Conservation (phyloP, 2,113 vertebrate species). For the Rhineura floridana region DNA sequence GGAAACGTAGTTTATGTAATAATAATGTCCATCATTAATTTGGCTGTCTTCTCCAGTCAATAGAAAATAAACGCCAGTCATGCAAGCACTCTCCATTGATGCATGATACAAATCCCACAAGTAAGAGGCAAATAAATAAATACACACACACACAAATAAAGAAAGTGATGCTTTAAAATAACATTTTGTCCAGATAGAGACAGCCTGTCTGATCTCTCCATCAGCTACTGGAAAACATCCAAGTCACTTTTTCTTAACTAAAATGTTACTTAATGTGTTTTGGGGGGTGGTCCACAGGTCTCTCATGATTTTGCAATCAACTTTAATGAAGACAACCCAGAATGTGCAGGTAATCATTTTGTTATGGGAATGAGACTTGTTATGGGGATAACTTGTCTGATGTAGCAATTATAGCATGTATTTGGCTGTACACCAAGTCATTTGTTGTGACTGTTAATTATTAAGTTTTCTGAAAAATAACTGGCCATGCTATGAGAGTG, state of each 20-base stretch:
- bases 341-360: constrained; percentile 89
- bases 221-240: constrained; percentile 12
- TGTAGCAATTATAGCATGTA: constrained; percentile 4
- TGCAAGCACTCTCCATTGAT: neutral
- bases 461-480: constrained; percentile 1
- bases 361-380: neutral
- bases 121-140: neutral
- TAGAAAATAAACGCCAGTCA: neutral
- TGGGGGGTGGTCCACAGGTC: constrained; percentile 77
- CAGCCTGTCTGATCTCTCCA: neutral
- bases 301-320: constrained; percentile 98
- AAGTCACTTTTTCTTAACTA: constrained; percentile 55
- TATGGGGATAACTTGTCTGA: neutral
- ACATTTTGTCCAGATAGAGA: neutral
- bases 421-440: neutral
- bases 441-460: neutral
- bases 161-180: neutral
- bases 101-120: neutral
- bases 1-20: neutral
- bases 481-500: neutral
- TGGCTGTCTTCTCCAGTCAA: neutral
- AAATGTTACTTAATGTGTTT: constrained; percentile 53
- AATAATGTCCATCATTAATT: neutral
- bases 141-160: neutral
- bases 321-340: constrained; percentile 97